These are phyloP conservation scores for Villa cingulata DNA, from an alignment of 2,888 invertebrate genomes.

Conservation along the genomic window DNA sequence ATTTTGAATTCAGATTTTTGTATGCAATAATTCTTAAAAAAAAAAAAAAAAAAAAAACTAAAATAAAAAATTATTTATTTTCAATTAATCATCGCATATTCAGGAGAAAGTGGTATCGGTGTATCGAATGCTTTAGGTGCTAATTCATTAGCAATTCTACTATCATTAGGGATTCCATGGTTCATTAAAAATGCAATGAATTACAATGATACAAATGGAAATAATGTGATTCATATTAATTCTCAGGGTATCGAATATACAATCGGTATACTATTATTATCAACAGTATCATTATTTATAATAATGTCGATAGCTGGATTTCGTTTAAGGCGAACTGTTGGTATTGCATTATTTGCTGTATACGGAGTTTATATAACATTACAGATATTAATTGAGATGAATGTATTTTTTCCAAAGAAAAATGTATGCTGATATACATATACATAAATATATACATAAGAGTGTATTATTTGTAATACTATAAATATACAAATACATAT, in stretches of 20 bases:
- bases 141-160: constrained; percentile 69
- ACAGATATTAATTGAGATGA: constrained; percentile 66
- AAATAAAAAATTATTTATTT: too few species aligned
- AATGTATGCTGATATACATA: background rate
- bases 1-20: background rate
- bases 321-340: constrained; percentile 53
- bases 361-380: constrained; percentile 60
- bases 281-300: constrained; percentile 54
- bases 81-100: too few species aligned
- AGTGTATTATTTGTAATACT: too few species aligned
- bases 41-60: too few species aligned
- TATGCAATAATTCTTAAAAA: too few species aligned
- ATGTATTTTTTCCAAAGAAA: constrained; percentile 43
- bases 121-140: constrained; percentile 78
- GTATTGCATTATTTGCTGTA: constrained; percentile 47
- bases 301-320: constrained; percentile 57
- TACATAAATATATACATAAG: too few species aligned
- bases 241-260: constrained; percentile 73
- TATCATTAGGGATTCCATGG: constrained; percentile 77
- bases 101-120: constrained; percentile 74
- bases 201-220: constrained; percentile 29
- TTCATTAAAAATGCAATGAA: constrained; percentile 55
- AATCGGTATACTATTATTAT: constrained; percentile 60
- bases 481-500: too few species aligned
- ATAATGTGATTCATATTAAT: constrained; percentile 46